Percentiles rank a stretch among this genome's conserved stretches.
Evolutionary conservation across 2,797 vertebrate species (phyloP).

Genomic region (Sebastes ruberrimus): DNA sequence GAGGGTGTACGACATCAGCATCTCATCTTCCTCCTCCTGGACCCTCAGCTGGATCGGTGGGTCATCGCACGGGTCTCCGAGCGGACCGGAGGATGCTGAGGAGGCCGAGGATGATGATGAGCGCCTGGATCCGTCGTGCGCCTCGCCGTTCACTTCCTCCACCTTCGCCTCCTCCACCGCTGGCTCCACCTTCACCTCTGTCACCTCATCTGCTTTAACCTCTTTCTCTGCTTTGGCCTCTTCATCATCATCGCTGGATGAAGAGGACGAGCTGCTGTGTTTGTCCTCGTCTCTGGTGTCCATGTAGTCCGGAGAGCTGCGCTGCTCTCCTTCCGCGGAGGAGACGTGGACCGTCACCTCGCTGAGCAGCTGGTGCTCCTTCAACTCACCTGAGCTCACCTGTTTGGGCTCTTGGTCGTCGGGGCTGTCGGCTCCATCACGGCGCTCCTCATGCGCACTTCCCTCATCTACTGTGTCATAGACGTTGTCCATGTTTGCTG

Average conservation of each 20-base stretch:
- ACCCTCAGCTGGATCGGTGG: constrained; percentile 7
- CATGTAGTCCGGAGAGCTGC: constrained; percentile 67
- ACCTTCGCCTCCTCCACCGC: not conserved
- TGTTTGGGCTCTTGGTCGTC: not conserved
- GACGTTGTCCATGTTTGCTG: constrained; percentile 64
- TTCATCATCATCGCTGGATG: constrained; percentile 49
- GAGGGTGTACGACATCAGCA: constrained; percentile 62
- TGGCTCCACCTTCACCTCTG: not conserved
- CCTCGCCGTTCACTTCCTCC: constrained; percentile 44
- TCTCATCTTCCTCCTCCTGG: constrained; percentile 51
- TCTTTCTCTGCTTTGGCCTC: not conserved
- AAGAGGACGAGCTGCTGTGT: constrained; percentile 35
- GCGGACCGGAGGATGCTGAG: constrained; percentile 52
- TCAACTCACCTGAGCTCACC: constrained; percentile 32
- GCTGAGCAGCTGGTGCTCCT: constrained; percentile 45
- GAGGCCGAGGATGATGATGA: constrained; percentile 51
- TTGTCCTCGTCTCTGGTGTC: constrained; percentile 46
- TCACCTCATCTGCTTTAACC: not conserved
- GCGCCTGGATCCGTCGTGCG: constrained; percentile 53
- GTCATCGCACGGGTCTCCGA: constrained; percentile 67
- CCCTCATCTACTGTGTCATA: constrained; percentile 36
- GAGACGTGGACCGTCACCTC: constrained; percentile 54
- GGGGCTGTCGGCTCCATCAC: constrained; percentile 10
- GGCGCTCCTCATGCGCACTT: constrained; percentile 6
- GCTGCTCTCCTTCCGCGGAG: constrained; percentile 9